These are phyloP conservation scores for Homarus americanus DNA, from an alignment of 1,140 invertebrate species.

Conservation along the genomic window DNA sequence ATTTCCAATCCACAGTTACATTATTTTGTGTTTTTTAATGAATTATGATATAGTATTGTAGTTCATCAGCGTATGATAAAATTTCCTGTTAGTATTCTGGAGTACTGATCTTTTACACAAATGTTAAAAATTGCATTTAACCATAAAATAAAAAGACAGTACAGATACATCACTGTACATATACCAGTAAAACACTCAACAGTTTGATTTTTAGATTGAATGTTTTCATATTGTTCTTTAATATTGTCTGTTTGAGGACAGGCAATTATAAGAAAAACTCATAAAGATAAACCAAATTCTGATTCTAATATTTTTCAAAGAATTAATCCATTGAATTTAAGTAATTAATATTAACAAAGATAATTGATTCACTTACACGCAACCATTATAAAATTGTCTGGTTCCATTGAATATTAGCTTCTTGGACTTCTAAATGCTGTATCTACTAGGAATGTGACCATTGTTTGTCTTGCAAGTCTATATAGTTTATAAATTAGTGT, in stretches of 20 bases:
- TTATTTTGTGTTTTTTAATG: background rate
- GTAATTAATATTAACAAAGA: background rate
- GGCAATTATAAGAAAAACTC: background rate
- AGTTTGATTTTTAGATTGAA: too few species aligned
- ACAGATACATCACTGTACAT: too few species aligned
- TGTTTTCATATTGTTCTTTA: too few species aligned
- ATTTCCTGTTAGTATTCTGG: too few species aligned
- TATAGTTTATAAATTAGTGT: slow-evolving; percentile 62
- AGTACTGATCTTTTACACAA: too few species aligned
- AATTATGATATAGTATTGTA: background rate
- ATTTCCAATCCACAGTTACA: too few species aligned
- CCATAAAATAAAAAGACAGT: too few species aligned
- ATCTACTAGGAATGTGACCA: slow-evolving; percentile 56
- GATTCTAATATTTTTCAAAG: background rate
- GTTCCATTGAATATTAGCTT: background rate
- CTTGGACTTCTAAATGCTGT: slow-evolving; percentile 44
- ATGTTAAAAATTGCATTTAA: too few species aligned
- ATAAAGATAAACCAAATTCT: background rate
- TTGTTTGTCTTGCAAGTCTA: slow-evolving; percentile 65
- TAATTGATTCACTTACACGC: background rate
- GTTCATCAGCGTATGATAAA: background rate
- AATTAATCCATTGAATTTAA: too few species aligned
- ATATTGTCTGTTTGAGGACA: background rate
- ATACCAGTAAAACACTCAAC: too few species aligned
- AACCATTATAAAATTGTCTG: background rate